phyloP scores from a whole-genome alignment of 2,797 vertebrate genomes.

The Leptatherina wallacei region DNA sequence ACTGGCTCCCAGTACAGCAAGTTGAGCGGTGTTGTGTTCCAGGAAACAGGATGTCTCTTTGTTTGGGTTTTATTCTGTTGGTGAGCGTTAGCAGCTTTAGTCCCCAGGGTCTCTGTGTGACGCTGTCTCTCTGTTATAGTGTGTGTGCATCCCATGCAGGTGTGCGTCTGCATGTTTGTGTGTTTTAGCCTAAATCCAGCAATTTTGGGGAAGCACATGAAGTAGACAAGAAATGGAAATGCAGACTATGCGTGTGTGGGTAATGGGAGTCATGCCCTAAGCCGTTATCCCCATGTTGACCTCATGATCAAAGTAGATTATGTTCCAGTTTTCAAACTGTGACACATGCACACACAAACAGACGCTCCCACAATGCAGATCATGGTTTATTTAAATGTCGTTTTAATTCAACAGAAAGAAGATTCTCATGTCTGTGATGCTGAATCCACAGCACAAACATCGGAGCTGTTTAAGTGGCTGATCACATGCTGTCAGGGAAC shows the following conservation, averaged over 20 bases:
- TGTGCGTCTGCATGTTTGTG: constrained; percentile 28
- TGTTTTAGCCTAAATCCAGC: constrained; percentile 27
- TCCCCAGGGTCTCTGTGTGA: constrained; percentile 52
- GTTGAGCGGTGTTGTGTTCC: constrained; percentile 75
- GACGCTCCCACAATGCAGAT: constrained; percentile 10
- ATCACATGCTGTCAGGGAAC: constrained; percentile 60
- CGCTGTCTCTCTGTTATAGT: constrained; percentile 44
- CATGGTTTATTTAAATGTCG: constrained; percentile 30
- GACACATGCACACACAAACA: neutral
- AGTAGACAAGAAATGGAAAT: constrained; percentile 2
- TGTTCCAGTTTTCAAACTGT: constrained; percentile 25
- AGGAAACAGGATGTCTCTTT: constrained; percentile 83
- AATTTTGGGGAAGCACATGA: constrained; percentile 8
- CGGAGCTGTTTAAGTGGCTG: constrained; percentile 14
- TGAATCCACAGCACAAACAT: constrained; percentile 12
- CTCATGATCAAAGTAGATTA: constrained; percentile 47
- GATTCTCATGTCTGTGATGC: constrained; percentile 22
- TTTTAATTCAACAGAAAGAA: constrained; percentile 7
- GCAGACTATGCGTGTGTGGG: neutral
- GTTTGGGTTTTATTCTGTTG: constrained; percentile 78
- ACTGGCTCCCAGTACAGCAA: constrained; percentile 60
- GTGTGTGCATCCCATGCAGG: constrained; percentile 15
- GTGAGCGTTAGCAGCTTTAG: constrained; percentile 65
- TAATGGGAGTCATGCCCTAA: constrained; percentile 42
- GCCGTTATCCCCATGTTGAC: constrained; percentile 43